Base-by-base conservation (phyloP, 2,797 vertebrate species). In the Syndactyla subalaris region DNA sequence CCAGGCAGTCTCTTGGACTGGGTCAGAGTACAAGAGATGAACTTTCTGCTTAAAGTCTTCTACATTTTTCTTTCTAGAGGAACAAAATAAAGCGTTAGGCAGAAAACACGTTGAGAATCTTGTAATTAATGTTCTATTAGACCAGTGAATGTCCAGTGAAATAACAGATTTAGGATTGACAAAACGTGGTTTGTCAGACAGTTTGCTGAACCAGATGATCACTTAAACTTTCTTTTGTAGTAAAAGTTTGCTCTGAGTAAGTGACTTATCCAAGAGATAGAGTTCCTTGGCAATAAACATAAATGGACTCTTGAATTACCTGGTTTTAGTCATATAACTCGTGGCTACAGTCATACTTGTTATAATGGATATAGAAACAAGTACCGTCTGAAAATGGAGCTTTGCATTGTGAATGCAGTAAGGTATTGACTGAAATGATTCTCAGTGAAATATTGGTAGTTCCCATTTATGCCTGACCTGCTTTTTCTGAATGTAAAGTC, bases 1-100 rank as follows among this genome's bases (percentile, higher is more conserved):
- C 92, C 82, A 91, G 57, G 89, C 55, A 89, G 49, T 80, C 87
- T 81, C 15, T 76, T 62, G 48, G 84, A 78, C 55, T 83, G 82
- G 75, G 65, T 85, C 68, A 80, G 75, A 79, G 74, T 77, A 62
- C 72, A 74, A 83, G 48, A 87, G 36, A 66, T 59, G 52, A 84
- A 73, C 41, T 52, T 89, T 73, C 67, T 90, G 41, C 34, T 86
- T 51, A 2, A 93, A 84, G 65, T 61, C 32, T 85, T 84, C 26
- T 30, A 39, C 17, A 2, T 76, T 82, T 88, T 88, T 77, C 41
- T 78, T 85, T 71, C 34, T 71, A 36, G 79, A 77, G 39, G 29
- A 81, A 67, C 39, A 70, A 79, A 93, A 94, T 68, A 19, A 88
- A 92, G 45, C 67, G 55, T 32, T 85, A 68, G 46, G 17, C 23